Percentiles rank a stretch among this genome's conserved stretches.
Conservation (phyloP, 2,113 vertebrate species). For the Lasiurus borealis region DNA sequence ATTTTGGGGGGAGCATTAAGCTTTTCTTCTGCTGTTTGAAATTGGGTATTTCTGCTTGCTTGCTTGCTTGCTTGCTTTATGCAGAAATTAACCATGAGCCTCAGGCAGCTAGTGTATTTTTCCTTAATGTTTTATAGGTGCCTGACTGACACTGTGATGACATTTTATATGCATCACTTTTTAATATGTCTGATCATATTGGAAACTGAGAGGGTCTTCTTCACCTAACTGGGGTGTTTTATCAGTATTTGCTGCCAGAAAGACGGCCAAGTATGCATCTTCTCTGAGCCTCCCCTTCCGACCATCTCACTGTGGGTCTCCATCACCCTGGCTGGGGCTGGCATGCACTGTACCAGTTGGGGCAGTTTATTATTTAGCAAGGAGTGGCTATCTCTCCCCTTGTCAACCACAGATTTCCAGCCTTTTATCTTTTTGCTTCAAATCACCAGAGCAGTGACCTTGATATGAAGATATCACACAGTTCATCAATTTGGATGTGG, state of each 20-base stretch:
- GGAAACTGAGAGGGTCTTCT: not conserved
- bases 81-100: not conserved
- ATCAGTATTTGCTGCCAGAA: not conserved
- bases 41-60: not conserved
- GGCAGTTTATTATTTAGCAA: not conserved
- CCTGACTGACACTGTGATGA: not conserved
- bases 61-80: not conserved
- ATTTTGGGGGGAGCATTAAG: not conserved
- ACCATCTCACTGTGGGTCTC: not conserved
- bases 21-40: conserved; percentile 34
- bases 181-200: not conserved
- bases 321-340: not conserved
- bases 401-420: not conserved
- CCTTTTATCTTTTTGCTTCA: conserved; percentile 14
- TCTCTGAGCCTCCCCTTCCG: not conserved
- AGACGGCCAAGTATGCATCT: not conserved
- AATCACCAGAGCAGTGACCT: conserved; percentile 29
- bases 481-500: not conserved
- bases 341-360: not conserved
- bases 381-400: not conserved
- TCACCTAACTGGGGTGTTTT: not conserved
- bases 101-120: not conserved
- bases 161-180: not conserved
- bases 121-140: not conserved
- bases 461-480: not conserved